Evolutionary conservation across 2,888 invertebrate species (phyloP).

Genomic region (Melikaiella ostensackeni): DNA sequence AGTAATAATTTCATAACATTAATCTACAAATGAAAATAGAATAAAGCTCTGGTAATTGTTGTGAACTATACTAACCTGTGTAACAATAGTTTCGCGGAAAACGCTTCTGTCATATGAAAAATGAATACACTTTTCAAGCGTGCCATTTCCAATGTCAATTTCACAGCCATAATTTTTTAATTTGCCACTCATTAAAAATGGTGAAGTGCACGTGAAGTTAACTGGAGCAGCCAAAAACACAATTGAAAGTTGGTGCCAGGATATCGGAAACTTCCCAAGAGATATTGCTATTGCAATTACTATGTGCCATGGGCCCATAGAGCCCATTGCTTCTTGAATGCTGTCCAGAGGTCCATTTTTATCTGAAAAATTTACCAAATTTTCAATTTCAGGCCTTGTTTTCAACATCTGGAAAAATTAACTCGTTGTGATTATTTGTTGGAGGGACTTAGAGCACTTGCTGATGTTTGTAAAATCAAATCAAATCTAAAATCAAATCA

Average conservation of each 20-base stretch:
- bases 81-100: conserved; percentile 82
- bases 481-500: no score
- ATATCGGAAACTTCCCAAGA: conserved; percentile 80
- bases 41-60: no score
- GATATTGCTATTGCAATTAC: conserved; percentile 78
- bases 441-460: no score
- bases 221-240: conserved; percentile 80
- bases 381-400: neutral
- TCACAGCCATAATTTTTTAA: conserved; percentile 57
- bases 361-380: conserved; percentile 34
- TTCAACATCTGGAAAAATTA: no score
- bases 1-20: no score
- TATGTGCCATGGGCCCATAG: conserved; percentile 80
- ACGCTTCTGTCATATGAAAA: conserved; percentile 80
- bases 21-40: no score
- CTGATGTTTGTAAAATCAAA: no score
- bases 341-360: conserved; percentile 65
- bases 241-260: conserved; percentile 80
- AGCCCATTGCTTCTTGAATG: conserved; percentile 78
- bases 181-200: conserved; percentile 57
- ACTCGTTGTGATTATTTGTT: no score
- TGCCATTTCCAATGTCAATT: conserved; percentile 63
- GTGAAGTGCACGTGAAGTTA: conserved; percentile 77
- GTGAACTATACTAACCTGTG: conserved; percentile 74
- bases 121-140: conserved; percentile 64